A percentile compares a stretch with the other conserved stretches of the same genome.
phyloP scores from a whole-genome alignment of 2,113 vertebrate genomes.

The Aviceda subcristata region DNA sequence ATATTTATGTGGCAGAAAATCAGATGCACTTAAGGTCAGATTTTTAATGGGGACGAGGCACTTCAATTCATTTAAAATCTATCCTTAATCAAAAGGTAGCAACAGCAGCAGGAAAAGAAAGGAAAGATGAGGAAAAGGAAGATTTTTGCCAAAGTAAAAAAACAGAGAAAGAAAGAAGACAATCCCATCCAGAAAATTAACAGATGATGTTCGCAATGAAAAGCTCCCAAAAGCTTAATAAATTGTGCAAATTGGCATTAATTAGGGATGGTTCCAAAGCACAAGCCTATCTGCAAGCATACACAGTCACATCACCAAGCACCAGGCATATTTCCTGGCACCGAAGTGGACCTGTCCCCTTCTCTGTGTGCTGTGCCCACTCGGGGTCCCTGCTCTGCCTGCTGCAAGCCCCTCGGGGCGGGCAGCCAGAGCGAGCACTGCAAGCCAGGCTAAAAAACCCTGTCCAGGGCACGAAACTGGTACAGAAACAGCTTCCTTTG shows the following conservation, averaged over 20 bases:
- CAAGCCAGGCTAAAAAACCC: background rate
- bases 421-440: background rate
- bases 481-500: background rate
- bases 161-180: background rate
- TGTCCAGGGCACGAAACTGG: fast-evolving
- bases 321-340: background rate
- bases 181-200: background rate
- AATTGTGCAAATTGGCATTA: background rate
- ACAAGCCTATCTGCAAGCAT: background rate
- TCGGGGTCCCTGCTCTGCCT: background rate
- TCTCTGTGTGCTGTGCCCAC: background rate
- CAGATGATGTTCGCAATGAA: background rate
- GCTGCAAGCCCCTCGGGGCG: background rate
- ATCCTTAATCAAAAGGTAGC: background rate
- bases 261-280: background rate
- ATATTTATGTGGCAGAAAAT: background rate
- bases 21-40: background rate
- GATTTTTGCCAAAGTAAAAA: background rate
- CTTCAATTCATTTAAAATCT: background rate
- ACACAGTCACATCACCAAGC: background rate
- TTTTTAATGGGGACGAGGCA: background rate
- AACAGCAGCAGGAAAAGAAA: background rate
- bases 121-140: background rate
- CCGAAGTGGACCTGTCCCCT: fast-evolving
- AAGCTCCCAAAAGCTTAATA: background rate